A percentile compares a stretch with the other conserved stretches of the same genome.
These are phyloP conservation scores for Drosophila oshimai DNA, from an alignment of 1,140 invertebrate genomes.

Conservation along the genomic window DNA sequence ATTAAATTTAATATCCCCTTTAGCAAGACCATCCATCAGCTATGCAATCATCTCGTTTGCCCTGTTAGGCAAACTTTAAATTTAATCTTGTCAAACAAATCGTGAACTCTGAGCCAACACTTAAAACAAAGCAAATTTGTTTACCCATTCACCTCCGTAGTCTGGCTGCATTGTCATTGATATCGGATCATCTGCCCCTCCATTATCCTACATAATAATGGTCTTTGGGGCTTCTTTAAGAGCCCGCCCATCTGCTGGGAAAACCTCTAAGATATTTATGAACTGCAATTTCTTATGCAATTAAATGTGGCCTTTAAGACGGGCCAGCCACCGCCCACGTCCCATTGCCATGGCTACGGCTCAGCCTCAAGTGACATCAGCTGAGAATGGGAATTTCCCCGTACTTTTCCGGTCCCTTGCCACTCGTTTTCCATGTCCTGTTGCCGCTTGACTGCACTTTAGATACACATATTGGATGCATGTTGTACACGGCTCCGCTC, in stretches of 20 bases:
- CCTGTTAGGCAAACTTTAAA: background rate
- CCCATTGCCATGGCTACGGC: background rate
- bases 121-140: conserved; percentile 6
- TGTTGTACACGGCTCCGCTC: conserved; percentile 48
- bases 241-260: background rate
- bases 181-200: background rate
- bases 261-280: conserved; percentile 22
- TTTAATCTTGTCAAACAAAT: conserved; percentile 15
- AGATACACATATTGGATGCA: conserved; percentile 65
- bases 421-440: conserved; percentile 41
- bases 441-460: conserved; percentile 76
- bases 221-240: background rate
- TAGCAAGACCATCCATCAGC: no score
- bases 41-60: background rate
- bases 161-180: conserved; percentile 14
- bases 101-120: background rate
- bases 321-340: background rate
- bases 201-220: conserved; percentile 22
- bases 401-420: background rate
- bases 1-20: conserved; percentile 6
- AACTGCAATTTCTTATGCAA: conserved; percentile 39
- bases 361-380: conserved; percentile 43
- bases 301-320: conserved; percentile 35
- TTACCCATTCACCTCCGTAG: conserved; percentile 5
- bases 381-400: conserved; percentile 10